These are phyloP conservation scores for Poicephalus meyeri DNA, from an alignment of 2,113 vertebrate genomes.

Conservation along the genomic window DNA sequence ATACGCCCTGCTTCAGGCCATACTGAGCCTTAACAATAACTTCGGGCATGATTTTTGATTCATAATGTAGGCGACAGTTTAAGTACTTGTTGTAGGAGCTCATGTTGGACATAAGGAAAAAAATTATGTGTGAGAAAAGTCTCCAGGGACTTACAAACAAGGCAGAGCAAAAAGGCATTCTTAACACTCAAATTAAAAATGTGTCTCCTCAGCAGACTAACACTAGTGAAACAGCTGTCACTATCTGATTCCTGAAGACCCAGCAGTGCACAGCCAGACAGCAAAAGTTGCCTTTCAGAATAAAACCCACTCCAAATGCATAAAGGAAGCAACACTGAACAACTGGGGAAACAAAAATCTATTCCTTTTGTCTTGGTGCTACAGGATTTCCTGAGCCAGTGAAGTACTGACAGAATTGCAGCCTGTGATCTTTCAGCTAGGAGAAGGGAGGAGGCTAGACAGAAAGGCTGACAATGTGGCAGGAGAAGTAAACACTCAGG, in stretches of 20 bases:
- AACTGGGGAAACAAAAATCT: background rate
- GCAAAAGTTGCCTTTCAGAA: background rate
- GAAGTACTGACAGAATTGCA: background rate
- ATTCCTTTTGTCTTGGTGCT: background rate
- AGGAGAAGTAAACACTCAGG: background rate
- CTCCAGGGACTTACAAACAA: background rate
- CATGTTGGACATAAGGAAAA: background rate
- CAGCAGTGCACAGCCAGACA: background rate
- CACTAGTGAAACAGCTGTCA: background rate
- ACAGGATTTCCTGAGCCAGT: background rate
- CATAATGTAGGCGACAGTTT: background rate
- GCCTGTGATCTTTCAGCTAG: background rate
- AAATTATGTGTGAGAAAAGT: background rate
- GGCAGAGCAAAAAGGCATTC: background rate
- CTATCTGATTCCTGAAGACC: background rate
- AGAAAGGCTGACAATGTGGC: background rate
- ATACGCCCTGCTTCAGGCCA: background rate
- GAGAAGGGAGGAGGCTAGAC: background rate
- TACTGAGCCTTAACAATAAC: background rate
- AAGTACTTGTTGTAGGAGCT: background rate
- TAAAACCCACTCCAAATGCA: background rate
- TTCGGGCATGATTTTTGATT: background rate
- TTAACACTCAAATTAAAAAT: background rate
- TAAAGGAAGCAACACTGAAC: background rate
- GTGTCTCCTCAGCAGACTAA: background rate